These are phyloP conservation scores for Spongilla lacustris DNA, from an alignment of 37 sponge, comb jelly and placozoan species.

Conservation along the genomic window DNA sequence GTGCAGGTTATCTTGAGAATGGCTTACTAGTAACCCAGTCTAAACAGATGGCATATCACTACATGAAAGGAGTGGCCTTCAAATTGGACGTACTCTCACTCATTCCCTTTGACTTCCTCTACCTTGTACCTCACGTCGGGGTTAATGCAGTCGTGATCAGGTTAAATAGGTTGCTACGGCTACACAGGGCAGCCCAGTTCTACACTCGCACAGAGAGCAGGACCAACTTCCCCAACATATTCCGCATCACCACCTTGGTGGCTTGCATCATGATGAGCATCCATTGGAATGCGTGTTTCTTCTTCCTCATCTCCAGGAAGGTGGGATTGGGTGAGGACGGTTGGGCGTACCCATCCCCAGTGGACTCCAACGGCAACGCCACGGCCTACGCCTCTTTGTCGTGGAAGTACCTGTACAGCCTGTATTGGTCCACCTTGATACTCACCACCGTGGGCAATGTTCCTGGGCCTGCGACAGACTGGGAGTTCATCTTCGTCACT, in stretches of 20 bases:
- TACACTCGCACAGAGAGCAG: constrained; percentile 77
- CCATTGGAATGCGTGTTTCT: constrained; percentile 94
- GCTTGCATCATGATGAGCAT: constrained; percentile 83
- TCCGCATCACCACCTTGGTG: constrained; percentile 74
- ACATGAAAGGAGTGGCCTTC: constrained; percentile 69
- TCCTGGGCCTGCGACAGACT: constrained; percentile 71
- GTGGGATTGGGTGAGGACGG: constrained; percentile 85
- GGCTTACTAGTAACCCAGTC: constrained; percentile 77
- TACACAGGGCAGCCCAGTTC: constrained; percentile 70
- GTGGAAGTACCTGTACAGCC: constrained; percentile 82
- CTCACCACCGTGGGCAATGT: constrained; percentile 96
- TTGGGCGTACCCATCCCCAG: constrained; percentile 77
- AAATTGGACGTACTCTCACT: constrained; percentile 81
- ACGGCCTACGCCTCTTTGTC: constrained; percentile 44
- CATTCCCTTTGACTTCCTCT: constrained; percentile 84
- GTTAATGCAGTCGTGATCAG: constrained; percentile 47
- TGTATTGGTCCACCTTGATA: constrained; percentile 96
- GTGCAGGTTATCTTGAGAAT: constrained; percentile 83
- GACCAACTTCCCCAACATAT: constrained; percentile 85
- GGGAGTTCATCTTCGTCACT: constrained; percentile 88
- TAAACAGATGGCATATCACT: constrained; percentile 70
- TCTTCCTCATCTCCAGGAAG: constrained; percentile 83
- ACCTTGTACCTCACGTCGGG: constrained; percentile 52
- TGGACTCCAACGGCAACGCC: constrained; percentile 29
- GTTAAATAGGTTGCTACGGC: constrained; percentile 59